Evolutionary conservation across 2,888 invertebrate species (phyloP).

Genomic region (Dioctria rufipes): DNA sequence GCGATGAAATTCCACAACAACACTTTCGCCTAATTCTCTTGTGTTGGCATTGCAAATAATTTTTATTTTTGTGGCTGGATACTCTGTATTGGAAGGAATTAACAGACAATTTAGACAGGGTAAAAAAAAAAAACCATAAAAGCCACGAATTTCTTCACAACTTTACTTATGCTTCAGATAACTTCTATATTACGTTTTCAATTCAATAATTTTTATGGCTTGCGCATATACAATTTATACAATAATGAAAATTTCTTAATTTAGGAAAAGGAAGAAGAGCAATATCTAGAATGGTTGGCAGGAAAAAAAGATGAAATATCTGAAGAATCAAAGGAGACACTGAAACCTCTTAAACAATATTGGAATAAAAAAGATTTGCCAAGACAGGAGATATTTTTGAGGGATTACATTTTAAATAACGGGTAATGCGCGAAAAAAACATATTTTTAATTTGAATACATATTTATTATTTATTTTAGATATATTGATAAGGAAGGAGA

Average conservation of each 20-base stretch:
- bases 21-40: too few species aligned
- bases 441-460: slow-evolving; percentile 15
- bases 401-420: slow-evolving; percentile 93
- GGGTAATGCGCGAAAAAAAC: slow-evolving; percentile 70
- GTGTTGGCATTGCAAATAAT: too few species aligned
- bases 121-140: too few species aligned
- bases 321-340: slow-evolving; percentile 75
- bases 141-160: too few species aligned
- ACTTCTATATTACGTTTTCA: too few species aligned
- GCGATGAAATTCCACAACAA: too few species aligned
- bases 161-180: too few species aligned
- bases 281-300: slow-evolving; percentile 85
- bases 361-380: slow-evolving; percentile 89
- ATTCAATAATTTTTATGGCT: not conserved
- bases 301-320: slow-evolving; percentile 80
- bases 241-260: too few species aligned
- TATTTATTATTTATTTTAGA: slow-evolving; percentile 63
- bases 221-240: too few species aligned
- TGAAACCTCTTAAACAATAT: slow-evolving; percentile 84
- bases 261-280: slow-evolving; percentile 73
- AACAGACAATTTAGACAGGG: too few species aligned
- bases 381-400: slow-evolving; percentile 88
- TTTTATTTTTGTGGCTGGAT: too few species aligned
- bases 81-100: too few species aligned
- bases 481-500: slow-evolving; percentile 73